Evolutionary conservation across 2,113 vertebrate genomes (phyloP).

Genomic region (Salvelinus namaycush): DNA sequence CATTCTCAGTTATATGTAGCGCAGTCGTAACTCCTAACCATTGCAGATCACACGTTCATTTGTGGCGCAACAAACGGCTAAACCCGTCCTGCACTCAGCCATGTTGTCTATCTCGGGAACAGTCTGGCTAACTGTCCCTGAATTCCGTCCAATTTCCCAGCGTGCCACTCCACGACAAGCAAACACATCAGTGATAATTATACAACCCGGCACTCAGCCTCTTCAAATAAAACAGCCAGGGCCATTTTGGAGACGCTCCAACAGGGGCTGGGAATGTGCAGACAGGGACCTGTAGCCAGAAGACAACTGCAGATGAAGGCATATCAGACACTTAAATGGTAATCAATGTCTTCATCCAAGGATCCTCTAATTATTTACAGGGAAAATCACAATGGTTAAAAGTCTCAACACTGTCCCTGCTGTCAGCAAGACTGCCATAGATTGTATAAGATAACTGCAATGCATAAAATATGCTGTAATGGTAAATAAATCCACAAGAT

Average conservation of each 20-base stretch:
- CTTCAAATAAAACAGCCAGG: constrained; percentile 28
- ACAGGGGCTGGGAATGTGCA: neutral
- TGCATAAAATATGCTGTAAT: neutral
- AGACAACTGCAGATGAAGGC: constrained; percentile 16
- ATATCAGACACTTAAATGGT: constrained; percentile 3
- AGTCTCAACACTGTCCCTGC: constrained; percentile 3
- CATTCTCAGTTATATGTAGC: too few species aligned
- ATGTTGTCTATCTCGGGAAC: too few species aligned
- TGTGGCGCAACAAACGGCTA: too few species aligned
- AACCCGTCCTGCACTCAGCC: too few species aligned
- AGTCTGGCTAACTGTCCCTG: too few species aligned
- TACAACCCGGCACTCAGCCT: constrained; percentile 21
- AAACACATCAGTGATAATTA: constrained; percentile 38
- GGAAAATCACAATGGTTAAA: constrained; percentile 26
- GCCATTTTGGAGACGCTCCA: constrained; percentile 31
- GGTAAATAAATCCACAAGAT: constrained; percentile 31
- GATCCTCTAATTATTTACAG: constrained; percentile 26
- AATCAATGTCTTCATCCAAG: constrained; percentile 27
- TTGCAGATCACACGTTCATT: too few species aligned
- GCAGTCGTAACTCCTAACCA: too few species aligned
- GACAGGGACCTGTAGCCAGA: constrained; percentile 3
- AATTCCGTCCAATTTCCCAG: neutral
- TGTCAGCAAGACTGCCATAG: neutral
- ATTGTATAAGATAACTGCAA: neutral
- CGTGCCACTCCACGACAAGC: constrained; percentile 25